Percentiles rank a stretch among this genome's conserved stretches.
These are phyloP conservation scores for Ochotona princeps DNA, from an alignment of 2,113 vertebrate species.

Conservation along the genomic window DNA sequence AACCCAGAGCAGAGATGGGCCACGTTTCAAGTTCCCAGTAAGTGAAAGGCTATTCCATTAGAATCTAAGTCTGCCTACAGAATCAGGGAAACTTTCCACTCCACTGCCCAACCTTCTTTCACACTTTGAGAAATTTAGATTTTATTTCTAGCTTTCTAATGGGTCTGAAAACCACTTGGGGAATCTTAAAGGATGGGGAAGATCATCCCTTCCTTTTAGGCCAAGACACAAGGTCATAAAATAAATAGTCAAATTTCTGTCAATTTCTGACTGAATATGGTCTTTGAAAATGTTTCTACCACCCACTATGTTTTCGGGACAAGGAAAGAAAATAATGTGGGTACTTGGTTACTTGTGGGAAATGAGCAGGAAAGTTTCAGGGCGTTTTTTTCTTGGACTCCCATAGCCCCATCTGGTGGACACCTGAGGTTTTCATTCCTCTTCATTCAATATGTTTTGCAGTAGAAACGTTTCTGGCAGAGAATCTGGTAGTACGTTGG, in stretches of 20 bases:
- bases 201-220: conserved; percentile 1
- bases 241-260: conserved; percentile 23
- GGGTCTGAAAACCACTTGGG: background rate
- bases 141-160: conserved; percentile 37
- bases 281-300: conserved; percentile 48
- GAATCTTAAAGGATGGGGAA: conserved; percentile 30
- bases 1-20: background rate
- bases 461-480: background rate
- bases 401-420: conserved; percentile 73
- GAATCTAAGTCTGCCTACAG: background rate
- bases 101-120: background rate
- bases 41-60: background rate
- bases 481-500: too few species aligned
- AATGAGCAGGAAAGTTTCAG: background rate
- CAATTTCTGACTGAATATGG: background rate
- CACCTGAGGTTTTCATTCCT: background rate
- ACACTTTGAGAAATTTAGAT: background rate
- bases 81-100: background rate
- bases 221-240: conserved; percentile 21
- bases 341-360: background rate
- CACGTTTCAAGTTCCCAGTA: background rate
- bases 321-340: conserved; percentile 37
- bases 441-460: conserved; percentile 5
- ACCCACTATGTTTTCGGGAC: conserved; percentile 29
- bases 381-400: conserved; percentile 35